phyloP scores from a whole-genome alignment of 1,140 invertebrate species.

The Capitella teleta region DNA sequence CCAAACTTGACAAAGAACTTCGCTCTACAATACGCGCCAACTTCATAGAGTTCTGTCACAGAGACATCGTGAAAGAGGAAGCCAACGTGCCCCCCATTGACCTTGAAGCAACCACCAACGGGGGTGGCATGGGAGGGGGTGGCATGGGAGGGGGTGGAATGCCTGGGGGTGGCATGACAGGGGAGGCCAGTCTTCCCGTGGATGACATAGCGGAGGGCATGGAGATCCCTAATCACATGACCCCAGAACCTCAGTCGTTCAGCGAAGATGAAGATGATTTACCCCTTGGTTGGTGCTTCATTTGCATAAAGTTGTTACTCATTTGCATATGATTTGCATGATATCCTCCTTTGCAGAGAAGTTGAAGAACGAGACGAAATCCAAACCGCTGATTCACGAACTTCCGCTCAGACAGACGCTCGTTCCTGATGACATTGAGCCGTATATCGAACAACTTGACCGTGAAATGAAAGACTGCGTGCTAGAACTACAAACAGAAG shows the following conservation, averaged over 20 bases:
- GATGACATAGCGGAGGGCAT: no score
- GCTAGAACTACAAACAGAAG: slow-evolving; percentile 55
- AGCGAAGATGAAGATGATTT: background rate
- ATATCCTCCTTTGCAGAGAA: slow-evolving; percentile 27
- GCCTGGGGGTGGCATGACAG: no score
- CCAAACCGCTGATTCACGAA: slow-evolving; percentile 33
- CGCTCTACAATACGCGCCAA: slow-evolving; percentile 73
- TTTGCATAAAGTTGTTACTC: background rate
- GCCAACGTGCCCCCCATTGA: no score
- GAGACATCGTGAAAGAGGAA: no score
- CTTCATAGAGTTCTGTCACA: slow-evolving; percentile 87
- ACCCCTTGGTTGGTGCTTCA: background rate
- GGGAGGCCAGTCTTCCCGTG: no score
- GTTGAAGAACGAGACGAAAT: slow-evolving; percentile 33
- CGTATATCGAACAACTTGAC: slow-evolving; percentile 43
- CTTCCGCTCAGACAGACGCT: slow-evolving; percentile 19
- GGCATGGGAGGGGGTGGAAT: no score
- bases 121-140: no score
- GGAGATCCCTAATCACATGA: no score
- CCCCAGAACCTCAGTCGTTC: background rate
- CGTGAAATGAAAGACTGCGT: slow-evolving; percentile 54
- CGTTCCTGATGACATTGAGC: slow-evolving; percentile 25
- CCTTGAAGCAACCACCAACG: no score
- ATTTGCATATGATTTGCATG: slow-evolving; percentile 50
- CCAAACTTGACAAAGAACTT: slow-evolving; percentile 80